These are phyloP conservation scores for Panagrolaimus sp. DNA, from an alignment of 1,140 invertebrate genomes.

Conservation along the genomic window DNA sequence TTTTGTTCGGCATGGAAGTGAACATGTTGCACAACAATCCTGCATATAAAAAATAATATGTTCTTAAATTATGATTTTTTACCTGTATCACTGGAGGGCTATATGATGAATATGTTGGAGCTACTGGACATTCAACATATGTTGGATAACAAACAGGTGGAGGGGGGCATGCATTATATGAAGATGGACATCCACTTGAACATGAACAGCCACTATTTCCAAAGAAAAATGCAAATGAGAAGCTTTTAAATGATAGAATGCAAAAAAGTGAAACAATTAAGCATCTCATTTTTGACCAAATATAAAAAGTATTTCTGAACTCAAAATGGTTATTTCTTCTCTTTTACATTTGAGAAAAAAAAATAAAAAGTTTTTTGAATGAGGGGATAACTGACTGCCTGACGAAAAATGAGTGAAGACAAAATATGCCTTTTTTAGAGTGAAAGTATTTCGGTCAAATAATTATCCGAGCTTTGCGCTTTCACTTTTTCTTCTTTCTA, in stretches of 20 bases:
- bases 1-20: neutral
- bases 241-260: too few relatives aligned
- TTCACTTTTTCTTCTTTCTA: too few relatives aligned
- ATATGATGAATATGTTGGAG: neutral
- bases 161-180: neutral
- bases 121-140: neutral
- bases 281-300: neutral
- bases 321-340: too few relatives aligned
- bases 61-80: neutral
- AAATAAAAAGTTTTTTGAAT: too few relatives aligned
- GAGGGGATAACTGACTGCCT: too few relatives aligned
- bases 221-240: neutral
- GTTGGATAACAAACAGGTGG: neutral
- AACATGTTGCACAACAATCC: conserved; percentile 11
- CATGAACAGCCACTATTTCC: neutral
- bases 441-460: too few relatives aligned
- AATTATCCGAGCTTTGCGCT: too few relatives aligned
- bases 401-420: too few relatives aligned
- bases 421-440: too few relatives aligned
- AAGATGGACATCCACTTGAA: neutral
- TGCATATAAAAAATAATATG: neutral
- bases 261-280: neutral
- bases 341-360: too few relatives aligned
- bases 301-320: neutral
- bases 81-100: neutral